Conservation (phyloP, 92 coral and sea anemone genomes). For the Chrysogorgia sp. region DNA sequence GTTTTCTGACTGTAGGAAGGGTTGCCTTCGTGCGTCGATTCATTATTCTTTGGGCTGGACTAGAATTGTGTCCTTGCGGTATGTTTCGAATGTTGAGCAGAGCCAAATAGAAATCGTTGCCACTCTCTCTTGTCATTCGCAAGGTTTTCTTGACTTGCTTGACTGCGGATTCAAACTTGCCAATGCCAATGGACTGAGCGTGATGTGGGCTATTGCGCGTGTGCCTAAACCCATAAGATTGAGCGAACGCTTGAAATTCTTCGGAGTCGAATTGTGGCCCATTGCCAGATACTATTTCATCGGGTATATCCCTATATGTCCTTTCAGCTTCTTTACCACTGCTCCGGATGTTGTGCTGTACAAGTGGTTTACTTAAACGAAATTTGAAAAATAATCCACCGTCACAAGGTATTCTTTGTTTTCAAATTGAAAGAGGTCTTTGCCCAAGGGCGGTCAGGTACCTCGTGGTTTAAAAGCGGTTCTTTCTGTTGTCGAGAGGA, state of each 20-base stretch:
- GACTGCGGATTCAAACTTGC: background rate
- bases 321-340: background rate
- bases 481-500: constrained; percentile 10
- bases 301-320: background rate
- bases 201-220: background rate
- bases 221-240: background rate
- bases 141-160: background rate
- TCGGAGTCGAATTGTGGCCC: background rate
- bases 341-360: background rate
- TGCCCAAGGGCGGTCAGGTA: constrained; percentile 14
- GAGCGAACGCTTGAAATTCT: background rate
- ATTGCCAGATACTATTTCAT: background rate
- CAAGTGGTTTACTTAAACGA: constrained; percentile 7
- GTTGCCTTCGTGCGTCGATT: too few species aligned
- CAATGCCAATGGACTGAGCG: background rate
- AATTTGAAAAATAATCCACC: constrained; percentile 15
- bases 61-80: background rate
- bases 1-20: too few species aligned
- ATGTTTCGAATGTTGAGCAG: background rate
- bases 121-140: background rate
- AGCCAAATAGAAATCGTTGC: background rate
- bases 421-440: constrained; percentile 17
- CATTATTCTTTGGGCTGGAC: too few species aligned
- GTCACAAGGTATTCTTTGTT: constrained; percentile 21
- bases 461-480: constrained; percentile 5